Base-by-base conservation (phyloP, 1,140 invertebrate species). In the Drosophila nikananu region DNA sequence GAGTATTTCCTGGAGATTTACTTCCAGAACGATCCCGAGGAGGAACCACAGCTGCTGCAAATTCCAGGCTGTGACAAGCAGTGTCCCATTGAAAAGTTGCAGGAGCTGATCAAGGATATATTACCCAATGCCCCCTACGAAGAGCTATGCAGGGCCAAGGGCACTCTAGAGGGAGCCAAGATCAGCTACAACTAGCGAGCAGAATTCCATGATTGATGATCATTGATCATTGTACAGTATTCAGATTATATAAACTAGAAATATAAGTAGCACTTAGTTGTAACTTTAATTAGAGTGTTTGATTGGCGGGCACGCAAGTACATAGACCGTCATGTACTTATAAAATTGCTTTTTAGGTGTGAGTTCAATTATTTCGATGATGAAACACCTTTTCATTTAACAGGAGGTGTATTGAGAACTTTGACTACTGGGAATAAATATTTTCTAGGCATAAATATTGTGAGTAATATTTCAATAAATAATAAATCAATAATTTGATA, bases 61-160 rank as follows among this genome's bases (percentile, higher is more conserved):
- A 89, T 96, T 54, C 95, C 95, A 23, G 95, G 95, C 25, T 96
- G 96, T 87, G 91, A 92, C 3, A 87, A 84, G 21, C 93, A 93
- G 42, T 96, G 96, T 91, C 94, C 95, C 8, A 78, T 96, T 3
- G 80, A 93, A 2, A 82, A 91, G 76, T 93, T 96, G n/a, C 70
- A 94, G n/a, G 62, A 94, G n/a, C 41, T 92, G 0, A 61, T 42
- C 0, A 37, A 66, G 25, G 76, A 94, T 19, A 93, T 95, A 3
- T 93, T 96, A 51, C 94, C 95, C 4, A 75, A 81, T 58, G 81
- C 61, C 0, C 25, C 81, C 9, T 91, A 82, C 30, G 61, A 77
- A 8, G 42, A 91, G 19, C 51, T 91, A 21, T 91, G 87, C 52
- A n/a, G 48, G 2, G 65, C 84, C 12, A 83, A 83, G 23, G 80